Base-by-base conservation (phyloP, 2,797 vertebrate species). In the Prunella strophiata region DNA sequence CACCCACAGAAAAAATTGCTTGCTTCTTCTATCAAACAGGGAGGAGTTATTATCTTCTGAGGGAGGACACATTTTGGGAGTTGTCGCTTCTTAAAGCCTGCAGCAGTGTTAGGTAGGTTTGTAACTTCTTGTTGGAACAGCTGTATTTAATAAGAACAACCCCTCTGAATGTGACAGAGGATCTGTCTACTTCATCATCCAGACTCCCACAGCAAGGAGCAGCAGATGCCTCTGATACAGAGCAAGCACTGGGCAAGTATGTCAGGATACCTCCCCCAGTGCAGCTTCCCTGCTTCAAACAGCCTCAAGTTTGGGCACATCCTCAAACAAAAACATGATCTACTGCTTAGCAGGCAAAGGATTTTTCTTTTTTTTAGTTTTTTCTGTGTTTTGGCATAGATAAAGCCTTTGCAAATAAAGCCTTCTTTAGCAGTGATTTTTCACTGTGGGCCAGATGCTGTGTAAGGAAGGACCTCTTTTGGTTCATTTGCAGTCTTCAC, bases 141-240 rank as follows among this genome's bases (percentile, higher is more conserved):
- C 50, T 75, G 65, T 68, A 65, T 86, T 95, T 76, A 88, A 89
- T 65, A 78, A 81, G 70, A 91, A 51, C 68, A 89, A 32, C 21
- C 10, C 3, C 67, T 87, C 57, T 74, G 82, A 58, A 47, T 68
- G 54, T 54, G 73, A 51, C 58, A 81, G 77, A 72, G 66, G 43
- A 91, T 55, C 34, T 1, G 2, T 22, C 54, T 88, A 14, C 18
- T 42, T 62, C 42, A 43, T n/a, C 68, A 61, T 54, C 68, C 91
- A 94, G 72, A 50, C 70, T 92, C 70, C 45, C 88, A 89, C 82
- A 62, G 72, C 9, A 40, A 68, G 0, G 0, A 91, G 81, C 32
- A 85, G 59, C 84, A 94, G 85, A 91, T 72, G 76, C 38, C 65
- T 91, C 65, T 1, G 2, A 57, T 30, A 48, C 16, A 78, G 76